Evolutionary conservation across 2,113 vertebrate species (phyloP).

Genomic region (Colinus virginianus): DNA sequence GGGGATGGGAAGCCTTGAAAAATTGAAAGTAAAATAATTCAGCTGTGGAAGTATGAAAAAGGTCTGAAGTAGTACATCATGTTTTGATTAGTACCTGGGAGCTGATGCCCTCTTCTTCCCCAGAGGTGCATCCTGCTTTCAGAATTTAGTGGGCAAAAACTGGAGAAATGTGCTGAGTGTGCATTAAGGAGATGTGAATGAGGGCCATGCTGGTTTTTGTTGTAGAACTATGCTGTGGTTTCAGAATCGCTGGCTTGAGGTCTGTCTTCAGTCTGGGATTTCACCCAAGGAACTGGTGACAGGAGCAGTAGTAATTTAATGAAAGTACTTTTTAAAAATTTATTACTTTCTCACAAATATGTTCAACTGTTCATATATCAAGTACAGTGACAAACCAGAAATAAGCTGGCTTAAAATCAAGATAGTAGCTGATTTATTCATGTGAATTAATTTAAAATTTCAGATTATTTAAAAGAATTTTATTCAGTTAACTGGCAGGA

Average conservation of each 20-base stretch:
- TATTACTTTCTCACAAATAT: not conserved
- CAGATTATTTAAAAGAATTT: not conserved
- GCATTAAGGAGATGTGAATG: not conserved
- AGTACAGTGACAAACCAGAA: not conserved
- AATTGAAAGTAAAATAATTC: not conserved
- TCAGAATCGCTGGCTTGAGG: not conserved
- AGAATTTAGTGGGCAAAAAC: fast-evolving
- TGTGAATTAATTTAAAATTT: not conserved
- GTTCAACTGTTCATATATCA: not conserved
- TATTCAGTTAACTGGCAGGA: not conserved
- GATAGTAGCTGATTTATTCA: not conserved
- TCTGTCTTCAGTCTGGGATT: not conserved
- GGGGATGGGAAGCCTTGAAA: not conserved
- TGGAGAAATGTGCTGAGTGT: not conserved
- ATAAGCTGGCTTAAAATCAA: not conserved
- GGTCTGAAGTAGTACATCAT: not conserved
- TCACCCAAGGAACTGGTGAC: not conserved
- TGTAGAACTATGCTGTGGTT: not conserved
- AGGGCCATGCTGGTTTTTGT: not conserved
- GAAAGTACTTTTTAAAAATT: not conserved
- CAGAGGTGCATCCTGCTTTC: not conserved
- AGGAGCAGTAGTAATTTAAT: not conserved
- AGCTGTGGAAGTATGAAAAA: not conserved
- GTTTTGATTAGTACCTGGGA: not conserved
- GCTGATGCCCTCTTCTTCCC: not conserved